Evolutionary conservation across 2,113 vertebrate species (phyloP).

Genomic region (Lasiurus borealis): DNA sequence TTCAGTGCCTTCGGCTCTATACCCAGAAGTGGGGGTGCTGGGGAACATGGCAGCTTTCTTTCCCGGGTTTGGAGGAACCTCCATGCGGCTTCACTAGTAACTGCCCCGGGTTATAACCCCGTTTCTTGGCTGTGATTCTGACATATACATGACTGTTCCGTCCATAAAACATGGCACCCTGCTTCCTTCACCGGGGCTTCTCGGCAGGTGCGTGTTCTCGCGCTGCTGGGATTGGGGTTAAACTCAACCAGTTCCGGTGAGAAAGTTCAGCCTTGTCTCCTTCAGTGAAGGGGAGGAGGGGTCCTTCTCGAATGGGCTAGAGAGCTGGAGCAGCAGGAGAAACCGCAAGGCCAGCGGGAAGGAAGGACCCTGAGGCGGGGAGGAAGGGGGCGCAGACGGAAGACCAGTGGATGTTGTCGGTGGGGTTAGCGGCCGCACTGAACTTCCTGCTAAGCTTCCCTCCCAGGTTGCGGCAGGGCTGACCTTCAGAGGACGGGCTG

Average conservation of each 20-base stretch:
- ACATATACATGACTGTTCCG: accelerated
- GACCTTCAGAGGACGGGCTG: accelerated
- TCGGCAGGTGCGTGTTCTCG: accelerated
- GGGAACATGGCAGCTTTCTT: background rate
- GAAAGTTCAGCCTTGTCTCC: background rate
- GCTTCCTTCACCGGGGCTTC: background rate
- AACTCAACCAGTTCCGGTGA: background rate
- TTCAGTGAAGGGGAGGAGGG: no score
- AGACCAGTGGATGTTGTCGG: accelerated
- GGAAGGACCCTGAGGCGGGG: no score
- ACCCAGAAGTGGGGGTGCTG: background rate
- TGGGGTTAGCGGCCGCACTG: accelerated
- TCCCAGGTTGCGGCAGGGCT: background rate
- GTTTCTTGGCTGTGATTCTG: background rate
- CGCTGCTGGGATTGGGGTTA: background rate
- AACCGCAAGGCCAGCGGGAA: background rate
- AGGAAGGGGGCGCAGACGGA: no score
- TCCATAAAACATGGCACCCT: accelerated
- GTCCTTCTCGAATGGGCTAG: background rate
- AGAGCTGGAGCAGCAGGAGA: accelerated
- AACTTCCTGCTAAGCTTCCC: background rate
- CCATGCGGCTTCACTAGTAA: background rate
- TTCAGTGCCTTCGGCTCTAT: background rate
- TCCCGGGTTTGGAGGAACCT: background rate
- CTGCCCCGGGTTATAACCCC: background rate